Evolutionary conservation across 1,140 invertebrate species (phyloP), one percentile per base, ranked within the genome.

Genomic region (Drosophila cardini): DNA sequence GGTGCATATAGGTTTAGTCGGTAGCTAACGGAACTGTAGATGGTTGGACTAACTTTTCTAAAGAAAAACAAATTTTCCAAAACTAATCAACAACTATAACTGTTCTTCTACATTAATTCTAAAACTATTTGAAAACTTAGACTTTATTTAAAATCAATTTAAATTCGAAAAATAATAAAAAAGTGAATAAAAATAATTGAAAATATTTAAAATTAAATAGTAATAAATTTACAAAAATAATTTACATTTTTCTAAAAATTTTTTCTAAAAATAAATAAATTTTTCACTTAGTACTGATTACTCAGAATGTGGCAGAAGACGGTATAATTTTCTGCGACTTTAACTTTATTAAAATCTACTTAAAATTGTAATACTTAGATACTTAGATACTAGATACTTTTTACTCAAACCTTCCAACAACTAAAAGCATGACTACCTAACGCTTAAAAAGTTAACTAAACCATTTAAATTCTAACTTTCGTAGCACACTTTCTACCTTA

Each of bases 401-500:
- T 43, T 21, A 48, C 0, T 26, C 4, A 21, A 30, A 7, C 15
- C 15, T 45, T 45, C 3, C 13, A 50, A 26, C 21, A 32, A 38
- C 16, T 55, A 58, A 45, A 13, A 53, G 70, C 70, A 68, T 72
- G 70, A 46, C n/a, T 30, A 60, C 16, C 42, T 21, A 72, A 52
- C 5, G 10, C 36, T 68, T 10, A 38, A 36, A 36, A 38, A 2
- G 11, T 46, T 11, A 57, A 65, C 6, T 13, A 9, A 26, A 26
- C 18, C 4, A 56, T 50, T 50, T 70, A 60, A 18, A 34, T 45
- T 53, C 61, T 64, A 52, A 55, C 61, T 60, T 38, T 53, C 62
- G 46, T 71, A 60, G 70, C 58, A 68, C 71, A 55, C 68, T 68
- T 64, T 60, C 26, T 87, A 72, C 43, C 46, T 46, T 55, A 76